phyloP scores from a whole-genome alignment of 1,140 invertebrate genomes.

The Phthorimaea operculella region DNA sequence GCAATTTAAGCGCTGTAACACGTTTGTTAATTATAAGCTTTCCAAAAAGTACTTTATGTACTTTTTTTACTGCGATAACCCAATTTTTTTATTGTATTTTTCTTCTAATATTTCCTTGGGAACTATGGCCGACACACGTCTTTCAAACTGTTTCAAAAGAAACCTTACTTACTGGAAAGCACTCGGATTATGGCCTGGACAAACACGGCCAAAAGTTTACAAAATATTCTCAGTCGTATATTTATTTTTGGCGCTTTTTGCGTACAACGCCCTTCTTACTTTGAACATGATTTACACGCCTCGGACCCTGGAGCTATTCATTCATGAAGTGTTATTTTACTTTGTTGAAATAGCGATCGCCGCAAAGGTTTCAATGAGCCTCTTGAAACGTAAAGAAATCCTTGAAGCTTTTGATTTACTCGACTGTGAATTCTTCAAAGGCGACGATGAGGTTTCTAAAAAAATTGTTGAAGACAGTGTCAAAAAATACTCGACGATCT shows the following conservation, averaged over 20 bases:
- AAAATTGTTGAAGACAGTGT: slow-evolving; percentile 26
- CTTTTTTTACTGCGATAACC: background rate
- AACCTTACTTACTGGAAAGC: slow-evolving; percentile 32
- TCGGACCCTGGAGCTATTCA: slow-evolving; percentile 34
- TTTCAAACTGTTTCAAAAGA: slow-evolving; percentile 21
- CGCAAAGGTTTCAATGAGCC: slow-evolving; percentile 36
- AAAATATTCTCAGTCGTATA: slow-evolving; percentile 37
- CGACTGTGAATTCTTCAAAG: slow-evolving; percentile 32
- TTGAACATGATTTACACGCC: slow-evolving; percentile 39
- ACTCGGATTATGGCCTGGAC: slow-evolving; percentile 39
- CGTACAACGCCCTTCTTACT: slow-evolving; percentile 34
- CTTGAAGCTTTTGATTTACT: slow-evolving; percentile 33
- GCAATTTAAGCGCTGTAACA: no score
- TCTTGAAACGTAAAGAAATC: slow-evolving; percentile 33
- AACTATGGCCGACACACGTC: background rate
- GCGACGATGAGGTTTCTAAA: slow-evolving; percentile 24
- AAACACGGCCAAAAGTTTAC: slow-evolving; percentile 20
- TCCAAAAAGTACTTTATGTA: background rate
- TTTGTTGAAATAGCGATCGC: slow-evolving; percentile 38
- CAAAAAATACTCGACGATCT: slow-evolving; percentile 27
- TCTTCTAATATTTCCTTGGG: background rate
- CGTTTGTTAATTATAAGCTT: no score
- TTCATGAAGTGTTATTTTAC: slow-evolving; percentile 45
- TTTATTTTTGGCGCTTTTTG: slow-evolving; percentile 26
- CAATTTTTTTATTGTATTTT: no score